Evolutionary conservation across 64 coral and sea anemone genomes (phyloP), one percentile per base, ranked within the genome.

Genomic region (Montipora capricornis): DNA sequence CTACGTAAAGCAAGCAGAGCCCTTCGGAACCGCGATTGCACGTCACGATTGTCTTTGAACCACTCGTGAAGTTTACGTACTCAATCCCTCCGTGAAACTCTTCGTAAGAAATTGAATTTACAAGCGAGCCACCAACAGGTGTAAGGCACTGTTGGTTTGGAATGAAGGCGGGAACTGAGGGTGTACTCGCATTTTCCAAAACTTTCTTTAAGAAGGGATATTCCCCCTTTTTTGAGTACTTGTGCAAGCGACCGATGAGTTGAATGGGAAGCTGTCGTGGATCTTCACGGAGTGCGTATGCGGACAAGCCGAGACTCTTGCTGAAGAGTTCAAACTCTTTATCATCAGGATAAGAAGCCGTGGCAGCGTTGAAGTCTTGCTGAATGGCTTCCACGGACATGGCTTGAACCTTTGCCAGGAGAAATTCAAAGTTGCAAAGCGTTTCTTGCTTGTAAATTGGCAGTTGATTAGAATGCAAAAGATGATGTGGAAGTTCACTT

Each of bases 371-470:
- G 74, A 96, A 96, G 67, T 99, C 98, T 76, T 99, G 92, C 45
- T 92, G 49, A 3, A 99, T 8, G 9, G 57, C 64, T 16, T 91
- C 92, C 11, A 94, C 52, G 5, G 98, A 96, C 15, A 93, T 76
- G 11, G 83, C 92, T 94, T 92, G 60, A 17, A 99, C 45, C 75
- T 99, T 99, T 15, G 98, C 75, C 19, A 96, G 60, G 15, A 99
- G 75, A 77, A 99, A 99, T 64, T 96, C 95, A 29, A 96, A 99
- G 87, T 95, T 96, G 75, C 92, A 94, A 20, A 99, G 80, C 9
- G 79, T 84, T 20, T 96, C 80, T 53, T 93, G 84, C 71, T 96
- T 96, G 13, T 89, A 45, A 14, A 48, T 92, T 26, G 89, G 64
- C 51, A 89, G 80, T 66, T 99, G 92, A 13, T 83, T 74, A 53